Evolutionary conservation across 1,140 invertebrate species (phyloP).

Genomic region (Mylabris phalerata): DNA sequence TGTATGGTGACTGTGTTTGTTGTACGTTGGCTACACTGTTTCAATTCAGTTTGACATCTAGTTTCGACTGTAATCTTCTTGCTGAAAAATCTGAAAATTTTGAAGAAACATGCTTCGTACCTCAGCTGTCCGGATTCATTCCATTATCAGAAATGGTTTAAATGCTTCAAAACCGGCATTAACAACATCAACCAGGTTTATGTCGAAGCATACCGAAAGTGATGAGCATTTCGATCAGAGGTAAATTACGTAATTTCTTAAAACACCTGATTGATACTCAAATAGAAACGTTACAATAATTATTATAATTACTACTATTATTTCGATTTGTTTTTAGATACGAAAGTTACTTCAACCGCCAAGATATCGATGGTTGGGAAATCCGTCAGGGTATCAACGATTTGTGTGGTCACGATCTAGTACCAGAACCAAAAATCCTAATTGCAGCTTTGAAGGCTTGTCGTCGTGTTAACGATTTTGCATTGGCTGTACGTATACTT

Average conservation of each 20-base stretch:
- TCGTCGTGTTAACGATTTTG: constrained; percentile 88
- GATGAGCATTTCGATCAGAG: constrained; percentile 41
- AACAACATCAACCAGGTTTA: constrained; percentile 5
- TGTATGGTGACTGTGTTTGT: too few species aligned
- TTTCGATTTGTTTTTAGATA: constrained; percentile 48
- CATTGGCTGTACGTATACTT: constrained; percentile 84
- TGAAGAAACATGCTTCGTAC: constrained; percentile 6
- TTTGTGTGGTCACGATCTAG: constrained; percentile 79
- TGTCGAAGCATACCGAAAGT: constrained; percentile 37
- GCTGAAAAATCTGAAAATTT: too few species aligned
- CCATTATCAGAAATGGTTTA: constrained; percentile 2
- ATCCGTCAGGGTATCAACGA: constrained; percentile 82
- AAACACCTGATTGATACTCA: too few species aligned
- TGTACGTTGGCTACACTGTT: too few species aligned
- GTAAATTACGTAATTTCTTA: constrained; percentile 35
- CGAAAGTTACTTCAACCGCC: constrained; percentile 78
- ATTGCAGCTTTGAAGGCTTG: constrained; percentile 88
- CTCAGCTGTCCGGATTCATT: constrained; percentile 3
- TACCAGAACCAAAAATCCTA: constrained; percentile 93
- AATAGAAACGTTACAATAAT: not conserved
- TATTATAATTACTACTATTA: not conserved
- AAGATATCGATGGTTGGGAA: constrained; percentile 95
- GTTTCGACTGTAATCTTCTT: too few species aligned
- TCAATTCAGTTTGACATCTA: too few species aligned
- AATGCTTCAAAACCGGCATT: constrained; percentile 4